phyloP scores from a whole-genome alignment of 2,888 invertebrate species.

The Calephelis perditalis region DNA sequence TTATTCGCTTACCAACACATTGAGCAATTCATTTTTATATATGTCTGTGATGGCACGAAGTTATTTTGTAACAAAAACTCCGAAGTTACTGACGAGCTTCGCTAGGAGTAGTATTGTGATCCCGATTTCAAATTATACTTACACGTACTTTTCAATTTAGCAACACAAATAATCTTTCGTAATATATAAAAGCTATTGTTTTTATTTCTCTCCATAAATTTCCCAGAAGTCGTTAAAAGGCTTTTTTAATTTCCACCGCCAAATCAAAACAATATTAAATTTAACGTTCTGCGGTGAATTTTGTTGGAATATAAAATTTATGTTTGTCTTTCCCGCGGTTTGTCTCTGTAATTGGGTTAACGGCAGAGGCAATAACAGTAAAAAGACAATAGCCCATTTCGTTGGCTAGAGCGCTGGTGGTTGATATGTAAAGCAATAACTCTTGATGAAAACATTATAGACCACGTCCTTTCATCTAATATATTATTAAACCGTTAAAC shows the following conservation, averaged over 20 bases:
- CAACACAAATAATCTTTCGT: no score
- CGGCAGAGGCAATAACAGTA: slow-evolving; percentile 14
- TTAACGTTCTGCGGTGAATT: slow-evolving; percentile 13
- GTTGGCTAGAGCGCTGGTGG: background rate
- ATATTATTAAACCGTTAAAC: no score
- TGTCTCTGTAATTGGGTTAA: slow-evolving; percentile 17
- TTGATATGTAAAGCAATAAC: slow-evolving; percentile 2
- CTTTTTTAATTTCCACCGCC: slow-evolving; percentile 5
- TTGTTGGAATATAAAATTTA: slow-evolving; percentile 11
- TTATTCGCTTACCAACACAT: no score
- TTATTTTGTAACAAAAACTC: no score
- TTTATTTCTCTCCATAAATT: background rate
- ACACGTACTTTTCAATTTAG: no score
- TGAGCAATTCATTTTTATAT: no score
- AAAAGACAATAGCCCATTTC: slow-evolving; percentile 16
- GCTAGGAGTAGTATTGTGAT: no score
- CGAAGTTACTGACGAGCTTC: no score
- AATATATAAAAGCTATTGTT: background rate
- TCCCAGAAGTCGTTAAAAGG: slow-evolving; percentile 5
- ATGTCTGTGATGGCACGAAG: no score
- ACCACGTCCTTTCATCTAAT: no score
- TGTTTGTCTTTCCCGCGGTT: slow-evolving; percentile 10
- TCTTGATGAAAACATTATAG: background rate
- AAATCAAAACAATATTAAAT: slow-evolving; percentile 8
- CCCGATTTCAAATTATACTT: no score